Percentiles rank a stretch among this genome's conserved stretches.
Evolutionary conservation across 1,140 invertebrate genomes (phyloP).

Genomic region (Saccostrea glomerata): DNA sequence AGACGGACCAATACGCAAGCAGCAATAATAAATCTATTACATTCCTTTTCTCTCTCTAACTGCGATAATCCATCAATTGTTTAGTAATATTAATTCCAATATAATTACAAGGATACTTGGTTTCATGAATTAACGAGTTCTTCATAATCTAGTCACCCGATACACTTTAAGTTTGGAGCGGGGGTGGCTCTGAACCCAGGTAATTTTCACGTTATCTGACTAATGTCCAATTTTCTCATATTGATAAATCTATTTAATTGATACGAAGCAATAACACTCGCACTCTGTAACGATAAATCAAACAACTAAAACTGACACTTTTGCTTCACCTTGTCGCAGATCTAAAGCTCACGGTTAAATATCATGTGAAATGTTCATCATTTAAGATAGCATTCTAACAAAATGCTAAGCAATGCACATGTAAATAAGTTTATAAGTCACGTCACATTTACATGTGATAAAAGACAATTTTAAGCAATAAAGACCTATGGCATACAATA

Average conservation of each 20-base stretch:
- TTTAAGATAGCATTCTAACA: background rate
- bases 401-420: background rate
- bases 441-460: too few relatives aligned
- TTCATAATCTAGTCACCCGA: constrained; percentile 19
- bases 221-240: constrained; percentile 27
- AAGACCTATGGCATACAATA: too few relatives aligned
- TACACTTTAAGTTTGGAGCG: constrained; percentile 12
- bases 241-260: constrained; percentile 3
- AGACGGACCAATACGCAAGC: background rate
- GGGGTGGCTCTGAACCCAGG: background rate
- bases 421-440: too few relatives aligned
- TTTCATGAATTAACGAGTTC: background rate
- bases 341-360: background rate
- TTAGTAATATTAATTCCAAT: constrained; percentile 10
- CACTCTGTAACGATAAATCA: background rate
- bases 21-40: background rate
- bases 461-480: too few relatives aligned
- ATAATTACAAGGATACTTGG: constrained; percentile 1
- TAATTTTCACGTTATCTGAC: constrained; percentile 19
- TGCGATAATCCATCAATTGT: background rate
- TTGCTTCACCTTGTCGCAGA: background rate
- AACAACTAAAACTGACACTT: background rate
- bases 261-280: background rate
- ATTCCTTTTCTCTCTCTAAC: background rate
- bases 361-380: background rate